These are phyloP conservation scores for Drosophila pruinosa DNA, from an alignment of 1,140 invertebrate species.

Conservation along the genomic window DNA sequence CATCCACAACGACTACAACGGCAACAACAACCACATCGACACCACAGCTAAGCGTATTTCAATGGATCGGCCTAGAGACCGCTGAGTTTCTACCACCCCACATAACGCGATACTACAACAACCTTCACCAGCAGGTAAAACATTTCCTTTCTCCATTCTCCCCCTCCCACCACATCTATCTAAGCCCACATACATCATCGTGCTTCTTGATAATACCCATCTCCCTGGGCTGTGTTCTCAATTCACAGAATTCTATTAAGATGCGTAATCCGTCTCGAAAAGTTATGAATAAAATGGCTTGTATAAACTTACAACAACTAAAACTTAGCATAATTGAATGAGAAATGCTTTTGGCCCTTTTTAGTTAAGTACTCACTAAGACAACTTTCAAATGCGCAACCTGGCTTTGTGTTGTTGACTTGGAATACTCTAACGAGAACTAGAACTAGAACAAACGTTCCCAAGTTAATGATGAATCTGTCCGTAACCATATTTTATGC, in stretches of 20 bases:
- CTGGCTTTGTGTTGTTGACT: neutral
- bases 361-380: conserved; percentile 1
- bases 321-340: conserved; percentile 7
- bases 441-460: no score
- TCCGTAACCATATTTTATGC: neutral
- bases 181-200: neutral
- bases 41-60: conserved; percentile 68
- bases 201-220: neutral
- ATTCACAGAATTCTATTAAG: conserved; percentile 11
- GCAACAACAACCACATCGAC: conserved; percentile 26
- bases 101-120: conserved; percentile 88
- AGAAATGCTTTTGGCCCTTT: conserved; percentile 1
- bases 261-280: conserved; percentile 4
- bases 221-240: neutral
- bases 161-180: neutral
- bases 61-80: conserved; percentile 88
- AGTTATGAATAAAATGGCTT: neutral
- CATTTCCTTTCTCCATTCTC: neutral
- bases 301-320: neutral
- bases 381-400: neutral
- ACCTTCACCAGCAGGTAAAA: conserved; percentile 85
- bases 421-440: neutral
- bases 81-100: conserved; percentile 86
- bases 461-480: no score
- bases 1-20: conserved; percentile 38